Base-by-base conservation (phyloP, 2,113 vertebrate genomes). In the Rynchops niger region DNA sequence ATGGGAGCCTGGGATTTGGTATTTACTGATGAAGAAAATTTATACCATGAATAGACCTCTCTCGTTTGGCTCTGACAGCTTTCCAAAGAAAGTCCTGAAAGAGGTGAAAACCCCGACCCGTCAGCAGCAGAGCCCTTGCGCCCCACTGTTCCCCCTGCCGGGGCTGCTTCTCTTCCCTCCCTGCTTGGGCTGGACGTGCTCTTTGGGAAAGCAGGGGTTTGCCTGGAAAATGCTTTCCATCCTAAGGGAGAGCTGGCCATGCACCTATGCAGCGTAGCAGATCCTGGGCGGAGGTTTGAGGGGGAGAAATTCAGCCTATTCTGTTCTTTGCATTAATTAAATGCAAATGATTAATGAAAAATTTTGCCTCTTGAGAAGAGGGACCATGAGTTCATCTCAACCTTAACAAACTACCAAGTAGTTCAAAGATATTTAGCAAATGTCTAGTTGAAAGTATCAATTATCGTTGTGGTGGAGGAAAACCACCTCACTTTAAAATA, bases 1-100 rank as follows among this genome's bases (percentile, higher is more conserved):
- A 25, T 61, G 26, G 38, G 36, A 73, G 22, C 82, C n/a, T 34
- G 16, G 47, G 82, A 79, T 78, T 86, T 86, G 83, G 36, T 71
- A 62, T 53, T 61, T 53, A 20, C 21, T 32, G 72, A 69, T 89
- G 90, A 86, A 78, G 88, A 93, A 95, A 49, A 56, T 45, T 61
- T 43, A 15, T 49, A 43, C 76, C 52, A 65, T 96, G 90, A 94
- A 92, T 91, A 87, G 92, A n/a, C 30, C 12, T 0, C 58, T 93
- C 22, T 78, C 47, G 79, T 90, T 86, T 63, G 83, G 56, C 47
- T 94, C 72, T 88, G 88, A 76, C 86, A 87, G 92, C 83, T 92
- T 95, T 84, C 69, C 63, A 82, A 81, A 63, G 79, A 34, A 80
- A 62, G 30, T 59, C 43, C 65, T 90, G 80, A 84, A 76, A 67